Base-by-base conservation (phyloP, 2,113 vertebrate species). In the Romanogobio albipinnatus region DNA sequence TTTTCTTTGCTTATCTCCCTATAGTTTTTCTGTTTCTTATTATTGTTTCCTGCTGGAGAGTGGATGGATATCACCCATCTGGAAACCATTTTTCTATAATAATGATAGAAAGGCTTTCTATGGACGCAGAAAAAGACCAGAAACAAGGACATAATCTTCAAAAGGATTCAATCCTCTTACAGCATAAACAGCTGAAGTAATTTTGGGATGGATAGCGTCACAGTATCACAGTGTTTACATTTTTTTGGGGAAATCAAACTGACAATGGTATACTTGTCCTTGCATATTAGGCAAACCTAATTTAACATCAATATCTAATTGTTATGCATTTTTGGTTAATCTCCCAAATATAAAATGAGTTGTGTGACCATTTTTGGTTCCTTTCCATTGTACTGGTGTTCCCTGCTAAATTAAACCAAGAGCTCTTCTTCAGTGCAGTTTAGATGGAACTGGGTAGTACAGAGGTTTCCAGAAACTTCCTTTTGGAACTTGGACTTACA, bases 41-140 rank as follows among this genome's bases (percentile, higher is more conserved):
- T 29, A 33, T 24, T 47, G 15, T 47, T 76, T 56, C 9, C 24
- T 53, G 29, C 17, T n/a, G 22, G 8, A n/a, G 53, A 73, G 73
- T 86, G 45, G 83, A 71, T 74, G 76, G 76, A 87, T 88, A 83
- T 36, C 62, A 58, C 7, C 68, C 86, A 89, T 91, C 83, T 92
- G 87, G 88, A 89, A 77, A 58, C 85, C 74, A 89, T 88, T 87
- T 83, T 74, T 87, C 22, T n/a, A 73, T 47, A 24, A 7, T 45
- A 73, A 11, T 88, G 81, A 90, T 88, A 85, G 81, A 68, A 58
- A 53, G 36, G 66, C 45, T 61, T 49, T 13, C 2, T 26, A n/a
- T 74, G 45, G n/a, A 24, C 0, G 5, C 71, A 11, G 24, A 62
- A 24, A 71, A 43, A 76, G 15, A 36, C 1, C 64, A 87, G 29